A percentile compares a stretch with the other conserved stretches of the same genome.
phyloP scores from a whole-genome alignment of 2,888 invertebrate species.

The Leistus spinibarbis region DNA sequence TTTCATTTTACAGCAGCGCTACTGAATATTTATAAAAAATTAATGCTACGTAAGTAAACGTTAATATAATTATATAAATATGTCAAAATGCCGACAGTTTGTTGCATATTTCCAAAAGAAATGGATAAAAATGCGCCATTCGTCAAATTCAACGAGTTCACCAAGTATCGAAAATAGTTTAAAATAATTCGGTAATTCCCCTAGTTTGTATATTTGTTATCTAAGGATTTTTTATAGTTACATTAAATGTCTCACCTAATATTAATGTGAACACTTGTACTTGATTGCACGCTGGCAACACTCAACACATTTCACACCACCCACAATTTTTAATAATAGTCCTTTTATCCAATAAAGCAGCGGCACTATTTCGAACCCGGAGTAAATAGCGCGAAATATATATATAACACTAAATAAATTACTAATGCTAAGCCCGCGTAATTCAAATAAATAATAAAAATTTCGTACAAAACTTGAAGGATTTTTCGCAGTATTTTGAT shows the following conservation, averaged over 20 bases:
- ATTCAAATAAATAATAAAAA: constrained; percentile 42
- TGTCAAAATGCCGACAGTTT: no score
- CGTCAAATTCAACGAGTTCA: no score
- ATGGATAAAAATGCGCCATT: no score
- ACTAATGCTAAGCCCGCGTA: constrained; percentile 38
- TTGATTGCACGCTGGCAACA: not conserved
- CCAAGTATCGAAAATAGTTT: not conserved
- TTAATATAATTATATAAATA: no score
- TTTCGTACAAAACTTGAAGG: constrained; percentile 38
- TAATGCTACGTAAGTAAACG: not conserved
- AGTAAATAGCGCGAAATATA: constrained; percentile 36
- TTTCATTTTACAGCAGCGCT: no score
- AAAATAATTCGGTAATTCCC: no score
- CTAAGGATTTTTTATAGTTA: no score
- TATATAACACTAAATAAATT: constrained; percentile 40
- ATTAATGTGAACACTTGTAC: constrained; percentile 3
- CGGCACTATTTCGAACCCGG: not conserved
- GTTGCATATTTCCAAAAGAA: no score
- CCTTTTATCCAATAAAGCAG: not conserved
- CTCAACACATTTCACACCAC: constrained; percentile 13
- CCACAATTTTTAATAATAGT: not conserved
- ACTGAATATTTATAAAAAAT: no score
- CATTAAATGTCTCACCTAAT: constrained; percentile 4
- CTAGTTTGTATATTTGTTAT: no score
- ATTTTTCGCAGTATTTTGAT: constrained; percentile 38